Conservation (phyloP, 2,113 vertebrate species). For the Calonectris borealis region DNA sequence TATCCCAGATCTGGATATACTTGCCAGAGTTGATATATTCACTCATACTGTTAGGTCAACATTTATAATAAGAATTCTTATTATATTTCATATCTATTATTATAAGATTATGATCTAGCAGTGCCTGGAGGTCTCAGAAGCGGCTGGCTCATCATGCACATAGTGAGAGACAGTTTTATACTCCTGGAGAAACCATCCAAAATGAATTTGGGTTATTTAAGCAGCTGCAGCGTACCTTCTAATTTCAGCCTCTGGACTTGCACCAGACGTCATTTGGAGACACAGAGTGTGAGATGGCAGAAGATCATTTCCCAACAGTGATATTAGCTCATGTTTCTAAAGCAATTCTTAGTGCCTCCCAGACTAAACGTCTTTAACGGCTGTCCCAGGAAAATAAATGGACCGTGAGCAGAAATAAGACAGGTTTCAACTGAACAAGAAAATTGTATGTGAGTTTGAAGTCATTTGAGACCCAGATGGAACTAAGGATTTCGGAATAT, state of each 20-base stretch:
- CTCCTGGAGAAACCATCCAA: constrained; percentile 30
- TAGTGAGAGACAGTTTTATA: neutral
- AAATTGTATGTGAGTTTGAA: constrained; percentile 42
- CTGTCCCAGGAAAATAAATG: constrained; percentile 51
- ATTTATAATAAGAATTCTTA: constrained; percentile 14
- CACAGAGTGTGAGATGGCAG: neutral
- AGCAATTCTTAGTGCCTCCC: constrained; percentile 18
- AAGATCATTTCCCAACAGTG: constrained; percentile 47
- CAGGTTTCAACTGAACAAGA: constrained; percentile 48
- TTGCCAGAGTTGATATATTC: constrained; percentile 11
- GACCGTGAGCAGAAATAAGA: constrained; percentile 47
- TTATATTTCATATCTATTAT: constrained; percentile 16
- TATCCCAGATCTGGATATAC: neutral
- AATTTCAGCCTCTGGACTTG: constrained; percentile 55
- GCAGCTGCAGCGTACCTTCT: constrained; percentile 12
- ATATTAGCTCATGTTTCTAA: constrained; percentile 26
- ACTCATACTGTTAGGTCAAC: neutral
- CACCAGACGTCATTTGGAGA: constrained; percentile 33
- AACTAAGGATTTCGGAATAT: constrained; percentile 8
- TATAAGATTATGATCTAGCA: constrained; percentile 6
- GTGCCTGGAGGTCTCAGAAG: constrained; percentile 16
- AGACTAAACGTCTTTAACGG: neutral
- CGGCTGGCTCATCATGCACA: neutral
- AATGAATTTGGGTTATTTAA: constrained; percentile 48
- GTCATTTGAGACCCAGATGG: constrained; percentile 45